Conservation (phyloP, 2,888 invertebrate species). For the Homarus gammarus region DNA sequence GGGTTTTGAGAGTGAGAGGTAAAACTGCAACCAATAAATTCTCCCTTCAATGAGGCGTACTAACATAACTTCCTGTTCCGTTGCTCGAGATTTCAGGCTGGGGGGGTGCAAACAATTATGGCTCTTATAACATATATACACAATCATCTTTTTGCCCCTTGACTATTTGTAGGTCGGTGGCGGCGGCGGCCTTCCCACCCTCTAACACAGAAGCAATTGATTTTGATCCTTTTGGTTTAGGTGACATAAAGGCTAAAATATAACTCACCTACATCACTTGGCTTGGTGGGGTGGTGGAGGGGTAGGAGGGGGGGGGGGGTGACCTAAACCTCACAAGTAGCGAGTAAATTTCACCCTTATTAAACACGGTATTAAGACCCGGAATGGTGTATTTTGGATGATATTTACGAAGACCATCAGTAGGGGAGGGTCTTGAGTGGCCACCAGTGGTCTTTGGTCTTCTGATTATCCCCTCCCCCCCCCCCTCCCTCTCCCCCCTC, state of each 20-base stretch:
- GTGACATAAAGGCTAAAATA: slow-evolving; percentile 45
- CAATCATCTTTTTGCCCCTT: slow-evolving; percentile 51
- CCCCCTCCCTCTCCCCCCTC: not conserved
- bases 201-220: slow-evolving; percentile 34
- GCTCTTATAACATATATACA: slow-evolving; percentile 46
- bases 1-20: slow-evolving; percentile 46
- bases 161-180: slow-evolving; percentile 37
- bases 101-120: slow-evolving; percentile 54
- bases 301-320: no score
- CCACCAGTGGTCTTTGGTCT: slow-evolving; percentile 14
- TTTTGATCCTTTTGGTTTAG: slow-evolving; percentile 50
- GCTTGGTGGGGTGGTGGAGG: no score
- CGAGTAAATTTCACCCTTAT: slow-evolving; percentile 38
- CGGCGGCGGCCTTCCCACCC: no score
- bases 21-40: slow-evolving; percentile 61
- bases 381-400: slow-evolving; percentile 39
- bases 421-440: slow-evolving; percentile 17
- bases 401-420: slow-evolving; percentile 51
- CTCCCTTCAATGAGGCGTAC: slow-evolving; percentile 56
- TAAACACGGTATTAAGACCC: slow-evolving; percentile 20
- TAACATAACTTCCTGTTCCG: slow-evolving; percentile 68
- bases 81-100: slow-evolving; percentile 48
- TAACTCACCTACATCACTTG: slow-evolving; percentile 41
- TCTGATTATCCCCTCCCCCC: not conserved
- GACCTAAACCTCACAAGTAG: slow-evolving; percentile 19